Evolutionary conservation across 2,888 invertebrate species (phyloP).

Genomic region (Lobophora halterata): DNA sequence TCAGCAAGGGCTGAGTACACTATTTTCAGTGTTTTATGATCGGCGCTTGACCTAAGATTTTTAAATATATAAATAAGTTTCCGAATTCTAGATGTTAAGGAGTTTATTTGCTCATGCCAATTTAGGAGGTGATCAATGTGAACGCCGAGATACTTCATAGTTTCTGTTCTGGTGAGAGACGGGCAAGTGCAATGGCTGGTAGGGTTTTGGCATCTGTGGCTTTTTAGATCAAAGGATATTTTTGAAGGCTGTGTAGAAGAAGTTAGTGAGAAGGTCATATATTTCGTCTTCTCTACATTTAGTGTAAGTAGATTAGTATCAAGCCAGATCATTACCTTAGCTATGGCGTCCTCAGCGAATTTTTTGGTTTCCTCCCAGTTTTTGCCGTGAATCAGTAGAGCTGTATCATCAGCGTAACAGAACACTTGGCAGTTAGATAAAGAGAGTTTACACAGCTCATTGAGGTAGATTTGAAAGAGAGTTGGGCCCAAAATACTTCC

Average conservation of each 20-base stretch:
- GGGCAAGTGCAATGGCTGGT: too few species aligned
- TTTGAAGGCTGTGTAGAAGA: not conserved
- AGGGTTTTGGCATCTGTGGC: too few species aligned
- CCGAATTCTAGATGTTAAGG: too few species aligned
- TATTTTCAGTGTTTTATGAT: too few species aligned
- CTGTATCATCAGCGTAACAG: constrained; percentile 4
- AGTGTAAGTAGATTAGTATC: not conserved
- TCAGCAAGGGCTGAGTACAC: too few species aligned
- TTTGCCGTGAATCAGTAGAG: not conserved
- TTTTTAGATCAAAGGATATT: too few species aligned
- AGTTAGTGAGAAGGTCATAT: not conserved
- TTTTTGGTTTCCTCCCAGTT: not conserved
- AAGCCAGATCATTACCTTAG: not conserved
- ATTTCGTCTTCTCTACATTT: not conserved
- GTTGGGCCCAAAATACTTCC: constrained; percentile 1
- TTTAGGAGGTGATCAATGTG: too few species aligned
- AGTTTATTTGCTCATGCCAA: too few species aligned
- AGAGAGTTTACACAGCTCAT: not conserved
- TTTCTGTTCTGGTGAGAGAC: too few species aligned
- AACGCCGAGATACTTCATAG: too few species aligned
- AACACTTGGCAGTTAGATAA: not conserved
- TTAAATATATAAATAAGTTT: too few species aligned
- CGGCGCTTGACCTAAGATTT: too few species aligned
- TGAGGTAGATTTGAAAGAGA: constrained; percentile 1
- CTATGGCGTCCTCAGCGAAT: not conserved